Evolutionary conservation across 2,113 vertebrate genomes (phyloP), one percentile per base, ranked within the genome.

Genomic region (Tangachromis dhanisi): DNA sequence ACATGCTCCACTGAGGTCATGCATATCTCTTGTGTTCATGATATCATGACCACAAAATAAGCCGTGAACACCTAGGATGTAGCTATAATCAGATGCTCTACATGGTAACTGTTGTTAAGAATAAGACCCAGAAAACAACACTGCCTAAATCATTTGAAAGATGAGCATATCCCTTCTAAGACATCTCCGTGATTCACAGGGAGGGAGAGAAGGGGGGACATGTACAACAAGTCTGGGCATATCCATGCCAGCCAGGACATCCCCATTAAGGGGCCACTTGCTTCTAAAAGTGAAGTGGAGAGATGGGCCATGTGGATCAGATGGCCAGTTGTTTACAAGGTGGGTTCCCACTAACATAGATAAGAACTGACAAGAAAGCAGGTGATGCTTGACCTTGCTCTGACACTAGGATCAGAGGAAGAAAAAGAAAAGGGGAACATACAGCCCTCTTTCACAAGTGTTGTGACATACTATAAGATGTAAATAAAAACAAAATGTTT

Each of bases 221-320:
- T 31, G 78, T 83, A 33, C 13, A 17, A 94, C 95, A 95, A 88
- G 95, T 93, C 92, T 89, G 87, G 94, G 88, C 95, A 94, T 57
- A 87, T 91, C 86, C 78, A 84, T 86, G 89, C 88, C 83, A 92
- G 85, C 57, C 78, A 45, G 91, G 90, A 90, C 86, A 88, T 91
- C 91, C 92, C 93, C 91, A 86, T 89, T 86, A 88, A 89, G 92
- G 85, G 88, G 84, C 91, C 91, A 82, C 92, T 93, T 84, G 85
- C 59, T 92, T 95, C 95, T 95, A 96, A 94, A 95, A 93, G 91
- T 91, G 90, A 95, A 93, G 91, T 91, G 90, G 92, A 91, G 63
- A 79, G 92, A 86, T 78, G 89, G 73, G 83, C 78, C 35, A 38
- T 13, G 14, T 21, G 83, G 93, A 94, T 95, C 93, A 90, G 80